Conservation (phyloP, 2,888 invertebrate genomes). For the Abrostola triplasia region DNA sequence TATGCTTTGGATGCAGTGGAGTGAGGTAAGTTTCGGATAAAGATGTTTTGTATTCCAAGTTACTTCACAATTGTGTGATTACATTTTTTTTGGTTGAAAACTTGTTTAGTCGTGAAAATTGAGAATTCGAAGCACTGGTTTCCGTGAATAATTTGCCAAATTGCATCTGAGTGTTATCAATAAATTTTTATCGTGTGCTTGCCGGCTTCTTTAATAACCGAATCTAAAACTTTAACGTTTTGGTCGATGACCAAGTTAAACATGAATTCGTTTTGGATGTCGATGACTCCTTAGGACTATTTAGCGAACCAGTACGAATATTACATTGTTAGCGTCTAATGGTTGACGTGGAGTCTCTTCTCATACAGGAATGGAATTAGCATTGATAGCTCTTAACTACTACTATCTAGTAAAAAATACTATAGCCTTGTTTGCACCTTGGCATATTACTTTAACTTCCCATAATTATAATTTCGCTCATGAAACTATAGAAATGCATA, state of each 20-base stretch:
- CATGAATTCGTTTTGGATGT: constrained; percentile 1
- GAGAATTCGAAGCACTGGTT: constrained; percentile 1
- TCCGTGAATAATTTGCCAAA: constrained; percentile 10
- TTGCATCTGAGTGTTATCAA: constrained; percentile 29
- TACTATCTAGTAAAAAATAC: too few species aligned
- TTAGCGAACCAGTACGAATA: too few species aligned
- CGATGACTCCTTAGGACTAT: too few species aligned
- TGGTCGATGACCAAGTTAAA: constrained; percentile 21
- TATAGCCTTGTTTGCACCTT: too few species aligned
- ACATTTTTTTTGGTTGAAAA: not conserved
- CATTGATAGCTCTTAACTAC: too few species aligned
- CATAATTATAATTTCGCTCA: too few species aligned
- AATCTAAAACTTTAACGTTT: constrained; percentile 21
- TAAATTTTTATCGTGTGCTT: constrained; percentile 23
- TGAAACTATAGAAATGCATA: too few species aligned
- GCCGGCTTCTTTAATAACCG: constrained; percentile 18
- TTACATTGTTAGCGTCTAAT: too few species aligned
- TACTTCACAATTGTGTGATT: not conserved
- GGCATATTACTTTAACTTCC: too few species aligned
- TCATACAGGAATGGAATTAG: too few species aligned
- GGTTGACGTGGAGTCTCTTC: too few species aligned
- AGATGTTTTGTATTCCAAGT: constrained; percentile 8
- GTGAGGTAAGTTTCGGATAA: constrained; percentile 43
- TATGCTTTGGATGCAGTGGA: constrained; percentile 54
- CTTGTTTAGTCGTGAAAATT: not conserved